Evolutionary conservation across 1,140 invertebrate genomes (phyloP).

Genomic region (Saxidomus purpurata): DNA sequence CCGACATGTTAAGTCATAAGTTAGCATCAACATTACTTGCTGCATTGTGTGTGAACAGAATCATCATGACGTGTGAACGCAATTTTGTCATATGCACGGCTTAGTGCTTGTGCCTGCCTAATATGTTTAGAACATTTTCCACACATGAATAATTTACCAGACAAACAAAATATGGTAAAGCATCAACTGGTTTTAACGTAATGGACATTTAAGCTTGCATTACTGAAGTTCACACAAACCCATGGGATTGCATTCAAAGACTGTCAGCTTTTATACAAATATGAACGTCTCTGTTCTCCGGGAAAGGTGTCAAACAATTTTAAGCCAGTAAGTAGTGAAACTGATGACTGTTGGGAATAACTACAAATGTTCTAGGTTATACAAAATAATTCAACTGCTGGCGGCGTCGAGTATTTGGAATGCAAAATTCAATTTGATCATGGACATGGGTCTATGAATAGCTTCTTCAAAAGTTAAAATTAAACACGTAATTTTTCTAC

Average conservation of each 20-base stretch:
- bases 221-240: not conserved
- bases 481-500: too few species aligned
- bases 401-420: too few species aligned
- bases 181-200: not conserved
- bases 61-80: not conserved
- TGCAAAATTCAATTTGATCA: too few species aligned
- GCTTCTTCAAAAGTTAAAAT: too few species aligned
- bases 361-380: too few species aligned
- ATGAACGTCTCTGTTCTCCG: not conserved
- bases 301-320: too few species aligned
- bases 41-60: not conserved
- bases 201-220: constrained; percentile 11
- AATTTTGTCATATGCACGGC: not conserved
- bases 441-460: too few species aligned
- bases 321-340: too few species aligned
- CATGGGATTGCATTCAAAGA: not conserved
- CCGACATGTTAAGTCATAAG: not conserved
- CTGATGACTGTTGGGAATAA: too few species aligned
- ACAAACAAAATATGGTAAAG: not conserved
- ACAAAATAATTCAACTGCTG: too few species aligned
- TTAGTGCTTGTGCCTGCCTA: not conserved
- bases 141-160: not conserved
- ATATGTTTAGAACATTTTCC: not conserved
- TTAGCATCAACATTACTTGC: not conserved
- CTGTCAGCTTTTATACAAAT: not conserved